Evolutionary conservation across 2,888 invertebrate genomes (phyloP), one percentile per base, ranked within the genome.

Genomic region (Philereme transversata): DNA sequence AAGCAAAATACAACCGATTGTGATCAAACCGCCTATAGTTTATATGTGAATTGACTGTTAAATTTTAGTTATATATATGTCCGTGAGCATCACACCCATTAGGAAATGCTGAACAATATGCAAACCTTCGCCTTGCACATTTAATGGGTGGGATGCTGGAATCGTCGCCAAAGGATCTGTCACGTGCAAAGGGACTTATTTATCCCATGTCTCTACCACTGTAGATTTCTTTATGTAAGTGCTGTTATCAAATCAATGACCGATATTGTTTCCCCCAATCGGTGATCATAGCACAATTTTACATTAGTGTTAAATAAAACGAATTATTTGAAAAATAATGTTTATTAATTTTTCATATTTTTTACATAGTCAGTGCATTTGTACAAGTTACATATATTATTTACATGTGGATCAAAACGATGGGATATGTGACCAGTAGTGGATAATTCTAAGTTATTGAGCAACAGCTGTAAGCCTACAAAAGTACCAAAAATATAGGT

Each of bases 1-100:
- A 92, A 86, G 91, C 92, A 36, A 83, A 84, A 86, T 92, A 92
- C 75, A 92, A 90, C 75, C 74, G 90, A 86, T 84, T 92, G 87
- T 92, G 89, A 91, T 88, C 70, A 58, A 64, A 71, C 65, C 72
- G 77, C 81, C 83, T 84, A 82, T 86, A 78, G 70, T 51, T 65
- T 65, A 22, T 69, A 66, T 58, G 65, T 64, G 60, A 80, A 88
- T 88, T 86, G 85, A 88, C 83, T 88, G 82, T 87, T 88, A 86
- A 57, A 64, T 70, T 68, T 68, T 79, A 79, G 80, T 87, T 81
- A 82, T 78, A 77, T 78, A 78, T 81, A 77, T 73, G 75, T 82
- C 76, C 73, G 56, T 65, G 49, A 64, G 65, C 56, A 41, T 67
- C 67, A 64, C 60, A 61, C 52, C 34, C 64, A 62, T 68, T 67